Conservation (phyloP, 2,888 invertebrate species). For the Coenonympha glycerion region DNA sequence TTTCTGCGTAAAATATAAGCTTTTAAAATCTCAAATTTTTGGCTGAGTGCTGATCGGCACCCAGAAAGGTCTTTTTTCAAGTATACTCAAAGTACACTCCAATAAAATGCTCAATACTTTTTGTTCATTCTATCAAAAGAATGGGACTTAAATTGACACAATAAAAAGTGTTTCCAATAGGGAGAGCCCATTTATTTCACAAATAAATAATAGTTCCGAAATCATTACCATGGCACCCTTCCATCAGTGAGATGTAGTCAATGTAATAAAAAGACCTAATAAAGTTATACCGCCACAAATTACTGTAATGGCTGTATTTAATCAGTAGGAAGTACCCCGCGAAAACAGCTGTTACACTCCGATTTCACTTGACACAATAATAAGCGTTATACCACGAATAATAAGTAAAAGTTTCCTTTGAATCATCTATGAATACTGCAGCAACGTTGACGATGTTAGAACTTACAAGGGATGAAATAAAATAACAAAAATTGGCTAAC, state of each 20-base stretch:
- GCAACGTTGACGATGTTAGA: conserved; percentile 8
- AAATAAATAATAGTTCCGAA: conserved; percentile 24
- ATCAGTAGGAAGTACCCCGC: conserved; percentile 17
- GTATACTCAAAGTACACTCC: background rate
- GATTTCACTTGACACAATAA: conserved; percentile 3
- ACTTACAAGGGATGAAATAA: background rate
- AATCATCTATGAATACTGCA: conserved; percentile 11
- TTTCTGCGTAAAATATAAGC: too few species aligned
- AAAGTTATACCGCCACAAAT: conserved; percentile 35
- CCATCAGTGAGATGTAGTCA: conserved; percentile 19
- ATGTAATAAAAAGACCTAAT: conserved; percentile 36
- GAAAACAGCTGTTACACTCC: conserved; percentile 3
- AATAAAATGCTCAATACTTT: background rate
- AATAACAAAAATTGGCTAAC: conserved; percentile 3
- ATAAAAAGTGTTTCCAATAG: conserved; percentile 1
- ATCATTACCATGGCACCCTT: conserved; percentile 27
- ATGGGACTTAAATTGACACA: background rate
- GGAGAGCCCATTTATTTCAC: conserved; percentile 16
- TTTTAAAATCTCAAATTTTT: too few species aligned
- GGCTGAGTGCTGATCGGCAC: too few species aligned
- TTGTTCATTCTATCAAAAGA: background rate
- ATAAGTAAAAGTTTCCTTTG: conserved; percentile 10
- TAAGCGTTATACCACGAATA: conserved; percentile 5
- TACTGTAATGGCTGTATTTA: conserved; percentile 28
- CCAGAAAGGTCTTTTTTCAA: too few species aligned